Conservation (phyloP, 2,113 vertebrate species). For the Rhizomys pruinosus region DNA sequence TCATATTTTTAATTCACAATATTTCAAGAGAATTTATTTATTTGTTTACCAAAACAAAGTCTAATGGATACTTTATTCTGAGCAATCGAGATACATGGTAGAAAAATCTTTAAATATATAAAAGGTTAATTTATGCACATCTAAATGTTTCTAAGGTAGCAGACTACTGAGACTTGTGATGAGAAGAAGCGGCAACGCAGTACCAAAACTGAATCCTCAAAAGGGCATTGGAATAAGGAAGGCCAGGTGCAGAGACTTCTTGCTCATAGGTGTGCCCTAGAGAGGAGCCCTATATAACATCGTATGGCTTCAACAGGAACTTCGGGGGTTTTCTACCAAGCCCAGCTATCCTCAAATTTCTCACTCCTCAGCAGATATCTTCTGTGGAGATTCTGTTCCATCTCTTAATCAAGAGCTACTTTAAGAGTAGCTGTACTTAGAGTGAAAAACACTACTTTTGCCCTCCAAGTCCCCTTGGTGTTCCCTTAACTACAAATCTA, state of each 20-base stretch:
- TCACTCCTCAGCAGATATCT: constrained; percentile 18
- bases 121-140: constrained; percentile 85
- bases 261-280: not conserved
- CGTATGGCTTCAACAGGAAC: constrained; percentile 68
- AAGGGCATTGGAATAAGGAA: constrained; percentile 69
- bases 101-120: constrained; percentile 83
- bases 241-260: constrained; percentile 55
- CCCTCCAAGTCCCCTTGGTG: not conserved
- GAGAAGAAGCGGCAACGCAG: constrained; percentile 46
- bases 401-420: constrained; percentile 57
- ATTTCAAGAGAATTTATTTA: constrained; percentile 75
- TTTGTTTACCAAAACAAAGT: constrained; percentile 77
- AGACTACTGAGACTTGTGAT: constrained; percentile 76
- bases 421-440: constrained; percentile 41
- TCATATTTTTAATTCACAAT: constrained; percentile 82
- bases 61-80: constrained; percentile 78
- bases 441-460: constrained; percentile 6
- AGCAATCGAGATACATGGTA: constrained; percentile 81
- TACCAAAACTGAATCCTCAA: constrained; percentile 70
- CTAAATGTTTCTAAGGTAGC: constrained; percentile 77
- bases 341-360: not conserved
- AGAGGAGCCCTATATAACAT: constrained; percentile 11
- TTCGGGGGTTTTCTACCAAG: constrained; percentile 31
- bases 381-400: constrained; percentile 49
- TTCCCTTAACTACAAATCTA: constrained; percentile 74